Base-by-base conservation (phyloP, 1,140 invertebrate species). In the Asbolus verrucosus region DNA sequence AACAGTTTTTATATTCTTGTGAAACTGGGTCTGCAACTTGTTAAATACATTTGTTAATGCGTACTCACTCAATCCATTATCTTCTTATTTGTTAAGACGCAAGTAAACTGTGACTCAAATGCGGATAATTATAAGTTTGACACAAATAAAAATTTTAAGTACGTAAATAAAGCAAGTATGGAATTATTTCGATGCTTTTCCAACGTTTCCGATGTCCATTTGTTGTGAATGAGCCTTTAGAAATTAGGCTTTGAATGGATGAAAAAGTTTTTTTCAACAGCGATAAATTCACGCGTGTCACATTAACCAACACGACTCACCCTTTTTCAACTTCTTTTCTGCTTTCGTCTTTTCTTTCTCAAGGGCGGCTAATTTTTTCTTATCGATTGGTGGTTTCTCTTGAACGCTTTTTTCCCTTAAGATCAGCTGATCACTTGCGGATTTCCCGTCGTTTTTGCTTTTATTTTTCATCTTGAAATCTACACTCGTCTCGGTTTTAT, bases 241-340 rank as follows among this genome's bases (percentile, higher is more conserved):
- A n/a, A n/a, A n/a, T n/a, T n/a, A n/a, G n/a, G n/a, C n/a, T n/a
- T n/a, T n/a, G n/a, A n/a, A n/a, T n/a, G n/a, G n/a, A n/a, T n/a
- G n/a, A n/a, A n/a, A n/a, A n/a, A n/a, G n/a, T n/a, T n/a, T n/a
- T n/a, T n/a, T n/a, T n/a, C n/a, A n/a, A n/a, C n/a, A n/a, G n/a
- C n/a, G n/a, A n/a, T n/a, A n/a, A n/a, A n/a, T n/a, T n/a, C n/a
- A n/a, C n/a, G n/a, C n/a, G n/a, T n/a, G n/a, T n/a, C n/a, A n/a
- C n/a, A n/a, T n/a, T n/a, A n/a, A n/a, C n/a, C n/a, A n/a, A n/a
- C 46, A 27, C n/a, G 11, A 14, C 81, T 76, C 72, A 85, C 84
- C 84, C 82, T 83, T 85, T 76, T 86, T 85, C 1, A 83, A 80
- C 75, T 86, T 85, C 75, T 83, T 85, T 72, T 85, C 83, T 61